Percentiles rank a stretch among this genome's conserved stretches.
These are phyloP conservation scores for Trachops cirrhosus DNA, from an alignment of 2,797 vertebrate genomes.

Conservation along the genomic window DNA sequence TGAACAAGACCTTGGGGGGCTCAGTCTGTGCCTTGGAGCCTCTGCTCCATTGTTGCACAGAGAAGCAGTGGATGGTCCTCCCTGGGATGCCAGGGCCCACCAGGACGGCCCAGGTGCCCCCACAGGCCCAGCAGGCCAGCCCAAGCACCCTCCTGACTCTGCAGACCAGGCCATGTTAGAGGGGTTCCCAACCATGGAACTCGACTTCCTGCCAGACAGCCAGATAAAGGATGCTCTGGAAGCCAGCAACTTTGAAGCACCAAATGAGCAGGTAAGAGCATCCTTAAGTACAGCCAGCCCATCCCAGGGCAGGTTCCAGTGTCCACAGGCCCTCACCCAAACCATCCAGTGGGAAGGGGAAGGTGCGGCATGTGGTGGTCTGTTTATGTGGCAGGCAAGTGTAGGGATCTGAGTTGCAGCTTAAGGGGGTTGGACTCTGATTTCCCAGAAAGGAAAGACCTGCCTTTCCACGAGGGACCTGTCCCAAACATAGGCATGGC, in stretches of 20 bases:
- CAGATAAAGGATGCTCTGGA: constrained; percentile 56
- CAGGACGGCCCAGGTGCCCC: neutral
- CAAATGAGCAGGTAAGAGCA: constrained; percentile 60
- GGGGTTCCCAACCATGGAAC: neutral
- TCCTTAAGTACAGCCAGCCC: neutral
- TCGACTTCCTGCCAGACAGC: constrained; percentile 69
- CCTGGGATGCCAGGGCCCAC: neutral
- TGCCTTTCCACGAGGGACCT: neutral
- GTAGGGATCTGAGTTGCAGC: neutral
- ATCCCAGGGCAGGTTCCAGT: neutral
- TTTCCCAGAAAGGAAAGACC: neutral
- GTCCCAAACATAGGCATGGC: neutral
- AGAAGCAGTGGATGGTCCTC: neutral
- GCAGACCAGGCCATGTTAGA: neutral
- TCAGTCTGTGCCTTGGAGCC: neutral
- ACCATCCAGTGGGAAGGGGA: fast-evolving
- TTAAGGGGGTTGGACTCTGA: neutral
- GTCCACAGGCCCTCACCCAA: neutral
- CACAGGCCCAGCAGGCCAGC: fast-evolving
- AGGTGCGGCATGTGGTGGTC: neutral
- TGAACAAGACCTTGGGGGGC: neutral
- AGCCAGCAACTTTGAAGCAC: neutral
- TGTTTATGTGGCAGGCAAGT: neutral
- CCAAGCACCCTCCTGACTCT: neutral
- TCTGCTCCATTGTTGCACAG: neutral